phyloP scores from a whole-genome alignment of 2,797 vertebrate genomes.

The Remorina albescens region DNA sequence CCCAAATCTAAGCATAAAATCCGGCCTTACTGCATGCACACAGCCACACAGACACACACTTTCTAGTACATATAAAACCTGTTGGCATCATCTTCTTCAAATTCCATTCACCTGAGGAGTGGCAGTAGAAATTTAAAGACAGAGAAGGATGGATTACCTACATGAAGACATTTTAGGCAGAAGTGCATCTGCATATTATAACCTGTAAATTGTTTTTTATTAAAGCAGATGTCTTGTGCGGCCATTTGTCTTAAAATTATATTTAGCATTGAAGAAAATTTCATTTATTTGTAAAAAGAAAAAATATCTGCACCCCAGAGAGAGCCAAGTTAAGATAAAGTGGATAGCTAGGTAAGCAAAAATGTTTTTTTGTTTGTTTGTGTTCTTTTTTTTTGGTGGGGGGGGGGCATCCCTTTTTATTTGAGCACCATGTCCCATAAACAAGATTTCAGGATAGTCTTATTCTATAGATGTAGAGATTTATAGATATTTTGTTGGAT shows the following conservation, averaged over 20 bases:
- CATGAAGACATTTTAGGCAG: not conserved
- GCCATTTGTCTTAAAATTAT: not conserved
- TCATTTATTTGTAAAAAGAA: not conserved
- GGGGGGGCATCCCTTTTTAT: not conserved
- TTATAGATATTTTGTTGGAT: slow-evolving; percentile 27
- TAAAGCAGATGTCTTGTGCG: not conserved
- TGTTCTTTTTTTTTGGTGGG: not conserved
- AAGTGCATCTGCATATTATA: slow-evolving; percentile 5
- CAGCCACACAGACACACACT: slow-evolving; percentile 15
- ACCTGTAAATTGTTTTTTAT: not conserved
- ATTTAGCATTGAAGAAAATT: not conserved
- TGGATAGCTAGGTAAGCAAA: not conserved
- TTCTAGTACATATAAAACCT: slow-evolving; percentile 9
- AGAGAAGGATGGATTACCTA: not conserved
- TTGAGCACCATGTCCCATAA: slow-evolving; percentile 1
- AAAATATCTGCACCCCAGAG: not conserved
- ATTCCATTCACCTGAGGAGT: not conserved
- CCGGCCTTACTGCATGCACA: no score
- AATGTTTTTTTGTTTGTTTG: not conserved
- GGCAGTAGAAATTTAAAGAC: not conserved
- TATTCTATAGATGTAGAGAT: no score
- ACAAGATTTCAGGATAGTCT: slow-evolving; percentile 8
- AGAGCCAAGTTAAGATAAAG: not conserved
- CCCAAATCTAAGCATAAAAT: no score
- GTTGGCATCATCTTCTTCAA: slow-evolving; percentile 7